Base-by-base conservation (phyloP, 1,140 invertebrate genomes). In the Tetragnatha versicolor region DNA sequence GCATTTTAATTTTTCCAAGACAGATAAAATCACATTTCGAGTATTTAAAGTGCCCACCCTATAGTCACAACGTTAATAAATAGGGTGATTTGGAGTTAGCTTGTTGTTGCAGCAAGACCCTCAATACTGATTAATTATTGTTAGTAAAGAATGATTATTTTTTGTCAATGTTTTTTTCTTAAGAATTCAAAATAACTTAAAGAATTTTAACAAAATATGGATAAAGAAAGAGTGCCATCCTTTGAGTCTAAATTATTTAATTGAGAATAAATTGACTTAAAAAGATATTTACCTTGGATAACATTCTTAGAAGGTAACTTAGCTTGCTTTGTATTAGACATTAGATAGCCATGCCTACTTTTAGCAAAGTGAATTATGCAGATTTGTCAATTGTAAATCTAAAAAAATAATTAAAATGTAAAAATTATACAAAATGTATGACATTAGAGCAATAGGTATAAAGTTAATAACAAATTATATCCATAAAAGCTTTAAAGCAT, bases 291-390 rank as follows among this genome's bases (percentile, higher is more conserved):
- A 75, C 72, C 72, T 39, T 75, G 39, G 39, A 63, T 63, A 31
- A 63, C 72, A 75, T 75, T 75, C 25, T 75, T 63, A 22, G 42
- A n/a, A 22, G 58, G 27, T n/a, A 37, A 31, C 31, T 75, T 75
- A 27, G 42, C 31, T 63, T 61, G 72, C 42, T 75, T 75, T 45
- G 58, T 75, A 63, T 60, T 25, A 75, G 72, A 75, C 72, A 75
- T 75, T 37, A 75, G 72, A 35, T 35, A 63, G 35, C 55, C 72
- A 75, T 75, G 20, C 27, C 58, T 75, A 45, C n/a, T 39, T 35
- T 25, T n/a, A 27, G 42, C 27, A 25, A 42, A 27, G 39, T 65
- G 61, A 65, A 42, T 25, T 14, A 65, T 42, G 61, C 61, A 45
- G 33, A 65, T 42, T 10, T 33, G 37, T 35, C 61, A 65, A 65